These are phyloP conservation scores for Drosophila albomicans DNA, from an alignment of 1,140 invertebrate genomes.

Conservation along the genomic window DNA sequence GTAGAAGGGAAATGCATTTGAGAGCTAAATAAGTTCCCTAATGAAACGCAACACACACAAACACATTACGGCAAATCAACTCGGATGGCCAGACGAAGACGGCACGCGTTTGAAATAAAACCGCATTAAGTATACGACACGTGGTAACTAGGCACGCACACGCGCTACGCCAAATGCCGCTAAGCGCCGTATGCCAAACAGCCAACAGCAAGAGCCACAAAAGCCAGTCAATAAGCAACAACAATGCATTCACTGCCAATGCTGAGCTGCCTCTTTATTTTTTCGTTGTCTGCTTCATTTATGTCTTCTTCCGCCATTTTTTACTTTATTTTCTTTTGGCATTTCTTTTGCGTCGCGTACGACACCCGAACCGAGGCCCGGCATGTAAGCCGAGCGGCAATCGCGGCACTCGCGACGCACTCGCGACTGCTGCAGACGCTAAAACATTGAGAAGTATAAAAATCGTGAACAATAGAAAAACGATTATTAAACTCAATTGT, in stretches of 20 bases:
- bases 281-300: conserved; percentile 65
- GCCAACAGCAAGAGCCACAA: conserved; percentile 12
- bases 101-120: conserved; percentile 76
- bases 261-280: conserved; percentile 47
- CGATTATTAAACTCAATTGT: conserved; percentile 85
- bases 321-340: conserved; percentile 46
- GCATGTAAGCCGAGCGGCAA: conserved; percentile 14
- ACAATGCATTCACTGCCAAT: conserved; percentile 39
- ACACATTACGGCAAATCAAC: neutral
- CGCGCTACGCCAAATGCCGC: conserved; percentile 32
- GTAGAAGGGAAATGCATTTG: conserved; percentile 12
- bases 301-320: conserved; percentile 81
- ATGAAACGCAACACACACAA: conserved; percentile 20
- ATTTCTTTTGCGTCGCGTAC: conserved; percentile 53
- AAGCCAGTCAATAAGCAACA: conserved; percentile 25
- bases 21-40: conserved; percentile 14
- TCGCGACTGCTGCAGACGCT: conserved; percentile 28
- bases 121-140: conserved; percentile 78
- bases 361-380: conserved; percentile 13
- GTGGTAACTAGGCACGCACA: conserved; percentile 69
- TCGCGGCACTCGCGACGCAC: conserved; percentile 7
- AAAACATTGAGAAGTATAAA: conserved; percentile 84
- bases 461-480: conserved; percentile 85
- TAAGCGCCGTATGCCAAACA: conserved; percentile 32
- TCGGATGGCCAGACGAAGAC: conserved; percentile 12